A percentile compares a stretch with the other conserved stretches of the same genome.
Conservation (phyloP, 2,797 vertebrate species). For the Erpetoichthys calabaricus region DNA sequence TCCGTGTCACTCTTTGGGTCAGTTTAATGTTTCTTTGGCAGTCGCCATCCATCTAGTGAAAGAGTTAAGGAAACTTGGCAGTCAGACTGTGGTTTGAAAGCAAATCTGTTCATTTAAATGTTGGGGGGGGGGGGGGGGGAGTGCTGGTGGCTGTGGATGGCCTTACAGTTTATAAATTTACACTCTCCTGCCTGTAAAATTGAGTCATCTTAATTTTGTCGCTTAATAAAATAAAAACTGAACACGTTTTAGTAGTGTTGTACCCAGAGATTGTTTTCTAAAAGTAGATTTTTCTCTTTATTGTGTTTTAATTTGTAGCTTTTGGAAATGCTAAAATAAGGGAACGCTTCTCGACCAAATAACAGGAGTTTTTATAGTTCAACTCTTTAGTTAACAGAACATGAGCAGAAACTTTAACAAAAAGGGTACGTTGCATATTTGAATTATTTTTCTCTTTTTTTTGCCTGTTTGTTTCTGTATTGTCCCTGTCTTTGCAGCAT, state of each 20-base stretch:
- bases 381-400: slow-evolving; percentile 7
- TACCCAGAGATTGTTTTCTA: slow-evolving; percentile 20
- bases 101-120: slow-evolving; percentile 68
- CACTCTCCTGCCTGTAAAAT: slow-evolving; percentile 1
- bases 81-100: slow-evolving; percentile 44
- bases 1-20: slow-evolving; percentile 28
- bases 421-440: too few species aligned
- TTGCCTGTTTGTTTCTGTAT: too few species aligned
- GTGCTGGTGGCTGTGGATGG: slow-evolving; percentile 22
- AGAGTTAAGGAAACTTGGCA: slow-evolving; percentile 51
- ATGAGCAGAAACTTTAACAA: too few species aligned
- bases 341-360: neutral
- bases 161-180: slow-evolving; percentile 28
- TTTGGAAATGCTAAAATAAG: slow-evolving; percentile 10
- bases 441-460: too few species aligned
- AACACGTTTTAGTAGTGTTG: slow-evolving; percentile 19
- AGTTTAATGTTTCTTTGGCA: slow-evolving; percentile 29
- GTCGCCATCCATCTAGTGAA: slow-evolving; percentile 20
- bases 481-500: too few species aligned
- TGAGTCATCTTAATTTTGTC: too few species aligned
- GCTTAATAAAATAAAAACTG: slow-evolving; percentile 17
- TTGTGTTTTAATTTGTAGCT: neutral
- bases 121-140: slow-evolving; percentile 44
- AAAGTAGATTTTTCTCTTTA: slow-evolving; percentile 18
- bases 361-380: slow-evolving; percentile 7